Base-by-base conservation (phyloP, 2,113 vertebrate species). In the Pontoporia blainvillei region DNA sequence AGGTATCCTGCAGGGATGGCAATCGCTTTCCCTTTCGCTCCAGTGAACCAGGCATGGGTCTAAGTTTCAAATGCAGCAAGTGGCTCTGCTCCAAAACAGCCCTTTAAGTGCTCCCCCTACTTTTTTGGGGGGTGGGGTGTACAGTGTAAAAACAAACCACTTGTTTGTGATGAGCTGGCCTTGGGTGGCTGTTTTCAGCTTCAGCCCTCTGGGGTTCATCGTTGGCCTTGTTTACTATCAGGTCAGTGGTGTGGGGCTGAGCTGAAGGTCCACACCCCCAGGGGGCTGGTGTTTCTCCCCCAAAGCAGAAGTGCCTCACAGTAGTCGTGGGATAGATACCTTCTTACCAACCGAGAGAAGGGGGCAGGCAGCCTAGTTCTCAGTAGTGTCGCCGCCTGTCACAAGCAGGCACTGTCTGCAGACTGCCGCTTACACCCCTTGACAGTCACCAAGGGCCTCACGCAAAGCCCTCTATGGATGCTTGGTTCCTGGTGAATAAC, bases 101-200 rank as follows among this genome's bases (percentile, higher is more conserved):
- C 59, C 0, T 95, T 96, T 29, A 64, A 39, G 3, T 0, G 31
- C 34, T 9, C 11, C 86, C 17, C 15, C 67, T 57, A 59, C 36
- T 34, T 4, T 79, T 34, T 2, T 2, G 11, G 39, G 23, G n/a
- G 23, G 36, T 10, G 62, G 31, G 79, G 34, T 29, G 10, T 71
- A 82, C n/a, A 44, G 15, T 34, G 27, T 31, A 91, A 93, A 98
- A 94, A 62, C 11, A 64, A 79, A 90, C 73, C 79, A 61, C 12
- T 69, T 83, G 9, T n/a, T 95, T 90, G 27, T 27, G 75, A 62
- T 59, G 84, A 78, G 8, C 76, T 83, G 52, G 1, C 49, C 36
- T 66, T 3, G 3, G 25, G 92, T 87, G 34, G 96, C 93, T 25
- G 94, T 14, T 86, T 21, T 6, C 27, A 95, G 81, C 76, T 72